Base-by-base conservation (phyloP, 2,888 invertebrate species). In the Coelopa pilipes region DNA sequence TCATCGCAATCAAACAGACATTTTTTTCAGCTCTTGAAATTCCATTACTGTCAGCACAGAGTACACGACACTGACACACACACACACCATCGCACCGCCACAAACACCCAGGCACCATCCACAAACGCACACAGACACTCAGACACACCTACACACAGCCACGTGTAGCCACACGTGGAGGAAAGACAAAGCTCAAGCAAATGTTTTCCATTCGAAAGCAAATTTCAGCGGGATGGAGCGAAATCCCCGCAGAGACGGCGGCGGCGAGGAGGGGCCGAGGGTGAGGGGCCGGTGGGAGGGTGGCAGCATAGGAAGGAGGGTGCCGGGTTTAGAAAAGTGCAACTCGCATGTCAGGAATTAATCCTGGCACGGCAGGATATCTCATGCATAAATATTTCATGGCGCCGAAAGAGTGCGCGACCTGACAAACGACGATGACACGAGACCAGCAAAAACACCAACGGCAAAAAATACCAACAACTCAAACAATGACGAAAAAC, bases 351-450 rank as follows among this genome's bases (percentile, higher is more conserved):
- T 62, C 70, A 63, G 62, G 34, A 70, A 63, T 63, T 62, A 70
- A 70, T 70, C 70, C 70, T 70, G 50, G 62, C 70, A 63, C 70
- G 53, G 17, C 70, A 70, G 62, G 70, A 62, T 70, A 70, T 4
- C 60, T 70, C 70, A 70, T 70, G 70, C 62, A 63, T 50, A 63
- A 63, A 63, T 34, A 45, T 24, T 34, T n/a, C 12, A 50, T 21
- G 19, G 45, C 34, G 34, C 34, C 7, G 34, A 63, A 70, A 45
- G 62, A 50, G 24, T 49, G 45, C 17, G 70, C 62, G 15, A 62
- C 7, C 60, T 34, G 34, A 34, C 70, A 70, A 62, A 63, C 62
- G 50, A 53, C 53, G 21, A 49, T 21, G 62, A 50, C 49, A 60
- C 49, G 17, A 24, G 19, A 34, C 62, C 24, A 50, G 21, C 45